Conservation (phyloP, 2,888 invertebrate genomes). For the Steinernema scapterisci region DNA sequence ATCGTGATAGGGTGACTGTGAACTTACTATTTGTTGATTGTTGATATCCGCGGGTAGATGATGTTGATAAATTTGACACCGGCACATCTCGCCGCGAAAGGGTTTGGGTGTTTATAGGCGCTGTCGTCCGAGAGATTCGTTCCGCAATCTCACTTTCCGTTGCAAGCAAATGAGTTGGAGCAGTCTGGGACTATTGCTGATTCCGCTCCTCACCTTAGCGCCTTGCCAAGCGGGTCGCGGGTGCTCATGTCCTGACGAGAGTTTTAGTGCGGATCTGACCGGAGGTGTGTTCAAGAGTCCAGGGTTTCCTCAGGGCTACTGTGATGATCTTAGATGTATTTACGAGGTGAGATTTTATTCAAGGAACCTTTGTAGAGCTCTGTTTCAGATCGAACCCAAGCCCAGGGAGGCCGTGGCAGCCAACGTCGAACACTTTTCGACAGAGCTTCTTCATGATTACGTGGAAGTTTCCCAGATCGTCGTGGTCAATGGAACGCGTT, state of each 20-base stretch:
- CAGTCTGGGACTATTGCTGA: too few species aligned
- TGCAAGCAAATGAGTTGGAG: too few species aligned
- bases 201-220: too few species aligned
- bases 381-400: conserved; percentile 37
- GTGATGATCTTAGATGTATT: background rate
- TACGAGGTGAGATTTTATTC: conserved; percentile 10
- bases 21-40: background rate
- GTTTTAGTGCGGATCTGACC: background rate
- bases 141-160: too few species aligned
- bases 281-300: conserved; percentile 16
- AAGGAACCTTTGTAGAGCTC: too few species aligned
- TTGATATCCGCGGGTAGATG: background rate
- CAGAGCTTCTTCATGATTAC: conserved; percentile 40
- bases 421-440: conserved; percentile 39
- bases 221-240: too few species aligned
- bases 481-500: background rate
- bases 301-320: background rate
- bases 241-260: background rate
- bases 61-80: conserved; percentile 13
- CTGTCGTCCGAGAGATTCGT: too few species aligned
- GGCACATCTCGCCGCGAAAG: background rate
- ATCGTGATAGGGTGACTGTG: conserved; percentile 2
- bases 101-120: background rate
- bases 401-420: conserved; percentile 35
- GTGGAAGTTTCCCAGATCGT: conserved; percentile 40